Conservation (phyloP, 2,797 vertebrate genomes). For the Pseudopleuronectes americanus region DNA sequence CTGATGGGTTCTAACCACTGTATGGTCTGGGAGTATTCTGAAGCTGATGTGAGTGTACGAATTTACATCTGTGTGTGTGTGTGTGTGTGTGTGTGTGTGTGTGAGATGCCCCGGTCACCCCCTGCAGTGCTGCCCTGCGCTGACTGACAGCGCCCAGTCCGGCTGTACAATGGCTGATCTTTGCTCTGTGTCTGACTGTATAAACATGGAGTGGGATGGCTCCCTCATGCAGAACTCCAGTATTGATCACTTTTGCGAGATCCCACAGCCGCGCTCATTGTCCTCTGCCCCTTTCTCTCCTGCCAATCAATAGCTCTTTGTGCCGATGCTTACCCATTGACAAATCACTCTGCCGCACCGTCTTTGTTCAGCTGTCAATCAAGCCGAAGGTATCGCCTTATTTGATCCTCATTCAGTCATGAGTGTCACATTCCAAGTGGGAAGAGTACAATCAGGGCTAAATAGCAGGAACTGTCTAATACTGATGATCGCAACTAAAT, state of each 20-base stretch:
- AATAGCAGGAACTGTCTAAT: conserved; percentile 8
- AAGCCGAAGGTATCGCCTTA: conserved; percentile 67
- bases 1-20: not conserved
- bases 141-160: conserved; percentile 78
- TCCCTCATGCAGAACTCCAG: conserved; percentile 82
- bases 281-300: conserved; percentile 74
- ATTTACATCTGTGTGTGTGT: conserved; percentile 13
- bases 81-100: conserved; percentile 29
- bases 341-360: conserved; percentile 82
- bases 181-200: conserved; percentile 82
- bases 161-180: conserved; percentile 79
- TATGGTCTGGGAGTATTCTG: conserved; percentile 22
- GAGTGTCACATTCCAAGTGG: conserved; percentile 40
- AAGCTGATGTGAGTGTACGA: conserved; percentile 10
- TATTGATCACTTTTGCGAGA: conserved; percentile 82
- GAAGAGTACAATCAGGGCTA: conserved; percentile 26
- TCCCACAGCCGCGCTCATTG: conserved; percentile 81
- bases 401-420: conserved; percentile 62
- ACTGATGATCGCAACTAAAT: not conserved
- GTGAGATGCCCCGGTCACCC: conserved; percentile 50
- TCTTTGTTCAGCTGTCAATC: conserved; percentile 85
- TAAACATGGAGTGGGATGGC: conserved; percentile 77
- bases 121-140: conserved; percentile 62
- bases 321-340: conserved; percentile 82
- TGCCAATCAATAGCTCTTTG: conserved; percentile 87